These are phyloP conservation scores for Parnassius mnemosyne DNA, from an alignment of 2,888 invertebrate species.

Conservation along the genomic window DNA sequence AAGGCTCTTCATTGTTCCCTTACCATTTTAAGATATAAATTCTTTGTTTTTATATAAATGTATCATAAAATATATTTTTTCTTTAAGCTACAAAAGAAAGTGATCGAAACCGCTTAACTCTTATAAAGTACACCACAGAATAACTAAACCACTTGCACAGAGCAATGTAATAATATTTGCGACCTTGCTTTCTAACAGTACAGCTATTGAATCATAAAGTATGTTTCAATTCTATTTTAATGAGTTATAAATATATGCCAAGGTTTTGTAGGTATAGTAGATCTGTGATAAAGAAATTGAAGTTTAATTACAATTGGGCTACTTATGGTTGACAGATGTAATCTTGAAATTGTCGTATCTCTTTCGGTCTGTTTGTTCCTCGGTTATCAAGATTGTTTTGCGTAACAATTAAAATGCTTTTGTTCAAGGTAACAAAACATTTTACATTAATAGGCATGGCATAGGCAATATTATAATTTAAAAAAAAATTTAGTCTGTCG, in stretches of 20 bases:
- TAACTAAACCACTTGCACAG: constrained; percentile 38
- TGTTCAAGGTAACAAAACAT: constrained; percentile 27
- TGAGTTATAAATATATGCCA: constrained; percentile 66
- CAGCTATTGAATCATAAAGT: constrained; percentile 42
- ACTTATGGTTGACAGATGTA: constrained; percentile 53
- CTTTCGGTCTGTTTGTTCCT: constrained; percentile 61
- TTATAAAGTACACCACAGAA: constrained; percentile 11
- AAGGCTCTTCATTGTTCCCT: too few relatives aligned
- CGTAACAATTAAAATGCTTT: constrained; percentile 46
- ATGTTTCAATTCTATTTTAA: constrained; percentile 65
- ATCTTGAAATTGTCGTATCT: constrained; percentile 52
- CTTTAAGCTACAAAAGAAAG: not conserved
- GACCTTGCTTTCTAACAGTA: constrained; percentile 76
- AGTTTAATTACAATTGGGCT: constrained; percentile 44
- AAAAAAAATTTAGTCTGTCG: too few relatives aligned
- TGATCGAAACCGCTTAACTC: constrained; percentile 9
- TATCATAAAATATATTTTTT: too few relatives aligned
- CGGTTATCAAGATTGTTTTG: constrained; percentile 59
- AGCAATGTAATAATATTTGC: constrained; percentile 37
- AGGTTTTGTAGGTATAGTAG: constrained; percentile 56
- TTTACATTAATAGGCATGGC: not conserved
- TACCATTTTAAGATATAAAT: too few relatives aligned
- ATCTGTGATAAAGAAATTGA: constrained; percentile 59
- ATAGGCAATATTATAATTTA: constrained; percentile 10
- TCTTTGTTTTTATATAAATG: too few relatives aligned